These are phyloP conservation scores for Zapus hudsonius DNA, from an alignment of 2,113 vertebrate genomes.

Conservation along the genomic window DNA sequence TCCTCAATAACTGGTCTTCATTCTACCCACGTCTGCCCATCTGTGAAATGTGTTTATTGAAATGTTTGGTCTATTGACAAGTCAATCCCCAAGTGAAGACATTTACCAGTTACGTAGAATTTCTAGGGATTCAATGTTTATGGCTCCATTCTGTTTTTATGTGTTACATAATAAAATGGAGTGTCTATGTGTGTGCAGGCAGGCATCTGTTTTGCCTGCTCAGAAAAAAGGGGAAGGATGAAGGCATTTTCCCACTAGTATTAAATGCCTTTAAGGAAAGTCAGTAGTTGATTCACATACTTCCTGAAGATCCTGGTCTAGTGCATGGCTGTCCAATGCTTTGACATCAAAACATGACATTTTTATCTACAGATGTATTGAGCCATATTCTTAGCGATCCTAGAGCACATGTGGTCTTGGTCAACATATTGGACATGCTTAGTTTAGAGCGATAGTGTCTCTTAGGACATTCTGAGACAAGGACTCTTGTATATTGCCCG, in stretches of 20 bases:
- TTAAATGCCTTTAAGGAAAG: background rate
- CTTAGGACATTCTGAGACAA: background rate
- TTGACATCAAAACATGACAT: too few relatives aligned
- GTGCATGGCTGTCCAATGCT: too few relatives aligned
- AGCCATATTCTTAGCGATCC: too few relatives aligned
- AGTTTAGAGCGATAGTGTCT: background rate
- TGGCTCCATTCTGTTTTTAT: background rate
- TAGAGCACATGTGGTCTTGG: too few relatives aligned
- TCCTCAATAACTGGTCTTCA: background rate
- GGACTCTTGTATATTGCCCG: background rate
- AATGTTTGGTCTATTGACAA: too few relatives aligned
- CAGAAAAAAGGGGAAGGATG: background rate
- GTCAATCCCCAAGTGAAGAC: background rate
- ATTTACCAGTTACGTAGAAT: background rate
- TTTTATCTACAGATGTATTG: too few relatives aligned
- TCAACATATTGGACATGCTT: too few relatives aligned
- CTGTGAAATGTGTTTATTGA: too few relatives aligned
- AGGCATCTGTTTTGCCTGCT: background rate
- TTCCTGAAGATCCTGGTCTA: background rate
- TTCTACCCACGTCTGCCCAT: too few relatives aligned
- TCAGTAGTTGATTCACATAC: background rate
- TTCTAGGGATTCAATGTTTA: background rate
- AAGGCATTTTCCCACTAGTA: background rate
- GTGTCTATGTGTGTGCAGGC: background rate
- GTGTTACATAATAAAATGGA: background rate